Percentiles rank a stretch among this genome's conserved stretches.
phyloP scores from a whole-genome alignment of 2,797 vertebrate species.

The Fistularia commersonii region DNA sequence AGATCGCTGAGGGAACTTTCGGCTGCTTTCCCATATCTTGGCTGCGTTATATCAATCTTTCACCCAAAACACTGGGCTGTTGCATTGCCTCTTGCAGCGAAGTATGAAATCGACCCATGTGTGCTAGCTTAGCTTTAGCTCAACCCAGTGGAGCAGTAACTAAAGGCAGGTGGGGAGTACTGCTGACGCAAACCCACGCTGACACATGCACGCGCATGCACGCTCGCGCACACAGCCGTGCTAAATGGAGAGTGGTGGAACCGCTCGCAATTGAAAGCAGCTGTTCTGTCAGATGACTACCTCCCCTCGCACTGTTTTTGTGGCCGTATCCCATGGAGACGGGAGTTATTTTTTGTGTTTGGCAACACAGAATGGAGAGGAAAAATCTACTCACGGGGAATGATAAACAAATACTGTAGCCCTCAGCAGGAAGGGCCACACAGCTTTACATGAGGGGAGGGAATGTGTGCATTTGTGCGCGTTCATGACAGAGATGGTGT shows the following conservation, averaged over 20 bases:
- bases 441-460: slow-evolving; percentile 51
- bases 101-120: slow-evolving; percentile 29
- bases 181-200: slow-evolving; percentile 55
- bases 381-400: slow-evolving; percentile 77
- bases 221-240: slow-evolving; percentile 20
- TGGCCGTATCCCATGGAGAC: slow-evolving; percentile 73
- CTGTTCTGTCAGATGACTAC: slow-evolving; percentile 73
- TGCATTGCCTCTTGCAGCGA: no score
- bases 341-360: slow-evolving; percentile 70
- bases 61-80: no score
- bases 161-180: slow-evolving; percentile 62
- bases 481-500: not conserved
- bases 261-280: slow-evolving; percentile 77
- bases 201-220: slow-evolving; percentile 37
- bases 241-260: slow-evolving; percentile 42
- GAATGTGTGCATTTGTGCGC: not conserved
- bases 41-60: slow-evolving; percentile 16
- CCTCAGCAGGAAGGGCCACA: slow-evolving; percentile 61
- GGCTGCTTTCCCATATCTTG: slow-evolving; percentile 7
- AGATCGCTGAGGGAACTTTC: slow-evolving; percentile 6
- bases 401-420: slow-evolving; percentile 71
- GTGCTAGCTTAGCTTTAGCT: slow-evolving; percentile 46
- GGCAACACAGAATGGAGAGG: slow-evolving; percentile 63
- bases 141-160: slow-evolving; percentile 55
- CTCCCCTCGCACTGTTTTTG: slow-evolving; percentile 68